Evolutionary conservation across 2,113 vertebrate genomes (phyloP).

Genomic region (Muntiacus muntjak): DNA sequence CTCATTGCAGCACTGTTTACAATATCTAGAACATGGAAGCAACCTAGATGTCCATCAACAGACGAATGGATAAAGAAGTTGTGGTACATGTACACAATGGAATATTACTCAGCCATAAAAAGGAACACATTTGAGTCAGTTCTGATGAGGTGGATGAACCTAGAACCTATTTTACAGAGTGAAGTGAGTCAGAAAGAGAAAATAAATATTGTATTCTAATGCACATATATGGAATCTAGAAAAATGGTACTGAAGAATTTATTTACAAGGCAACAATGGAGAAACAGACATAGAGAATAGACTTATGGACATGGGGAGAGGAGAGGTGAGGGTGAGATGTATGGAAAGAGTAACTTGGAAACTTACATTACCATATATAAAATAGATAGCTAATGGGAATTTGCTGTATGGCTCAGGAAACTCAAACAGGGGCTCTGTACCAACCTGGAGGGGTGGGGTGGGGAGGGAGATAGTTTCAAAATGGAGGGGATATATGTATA

Average conservation of each 20-base stretch:
- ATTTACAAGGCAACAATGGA: not conserved
- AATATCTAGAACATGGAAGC: not conserved
- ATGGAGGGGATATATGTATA: not conserved
- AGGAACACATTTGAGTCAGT: not conserved
- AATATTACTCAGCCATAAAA: not conserved
- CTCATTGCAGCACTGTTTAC: not conserved
- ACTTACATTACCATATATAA: not conserved
- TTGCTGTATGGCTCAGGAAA: not conserved
- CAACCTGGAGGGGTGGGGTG: not conserved
- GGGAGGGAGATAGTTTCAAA: not conserved
- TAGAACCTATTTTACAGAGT: not conserved
- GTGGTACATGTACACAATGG: not conserved
- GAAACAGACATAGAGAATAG: not conserved
- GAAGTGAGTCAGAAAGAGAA: not conserved
- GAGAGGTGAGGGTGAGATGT: not conserved
- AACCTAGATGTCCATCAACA: not conserved
- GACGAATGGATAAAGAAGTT: not conserved
- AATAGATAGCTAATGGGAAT: not conserved
- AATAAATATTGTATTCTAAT: not conserved
- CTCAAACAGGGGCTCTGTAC: not conserved
- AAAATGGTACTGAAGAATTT: not conserved
- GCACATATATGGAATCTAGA: not conserved
- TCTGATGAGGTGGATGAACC: not conserved
- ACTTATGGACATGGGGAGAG: not conserved
- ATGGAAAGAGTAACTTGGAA: not conserved